Base-by-base conservation (phyloP, 1,140 invertebrate species). In the Brachystomella parvula region DNA sequence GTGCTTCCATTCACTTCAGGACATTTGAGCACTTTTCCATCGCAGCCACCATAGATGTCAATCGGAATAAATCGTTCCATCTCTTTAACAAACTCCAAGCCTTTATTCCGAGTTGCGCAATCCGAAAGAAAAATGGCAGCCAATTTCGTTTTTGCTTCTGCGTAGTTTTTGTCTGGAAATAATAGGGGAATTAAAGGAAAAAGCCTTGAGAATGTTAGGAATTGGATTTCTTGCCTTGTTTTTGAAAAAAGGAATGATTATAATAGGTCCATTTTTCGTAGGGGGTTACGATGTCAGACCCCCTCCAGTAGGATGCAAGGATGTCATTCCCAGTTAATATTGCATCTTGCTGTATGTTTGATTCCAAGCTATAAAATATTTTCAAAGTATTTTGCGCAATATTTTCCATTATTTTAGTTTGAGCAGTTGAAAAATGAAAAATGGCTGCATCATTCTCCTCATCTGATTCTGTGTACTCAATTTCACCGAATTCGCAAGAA, bases 191-290 rank as follows among this genome's bases (percentile, higher is more conserved):
- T 73, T 9, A 39, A 39, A 9, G 6, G 19, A 39, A 39, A 39
- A 39, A 9, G 35, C 35, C 19, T 39, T 19, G 35, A 19, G 6
- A 9, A 9, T 6, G 19, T 19, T 39, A 39, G 19, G 19, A 19
- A 39, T 39, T 39, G 19, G 35, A 9, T 39, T 39, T 19, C 6
- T 39, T 19, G 35, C 35, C 35, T 44, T 78, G 66, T 3, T 62
- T 75, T 28, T 78, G 73, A 3, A 81, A 86, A 21, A 89, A 78
- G 33, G 83, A 79, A 0, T 82, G 75, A 75, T 94, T 85, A 73
- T 87, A 90, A 76, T 92, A 92, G 31, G 89, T 86, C 89, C 92
- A 98, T 73, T 89, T 86, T 76, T 94, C 94, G 76, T 98, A 98
- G 0, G 94, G 95, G 0, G 94, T 87, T 1, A 96, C 92, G 65